Conservation (phyloP, 2,797 vertebrate genomes). For the Parauchenoglanis ngamensis region DNA sequence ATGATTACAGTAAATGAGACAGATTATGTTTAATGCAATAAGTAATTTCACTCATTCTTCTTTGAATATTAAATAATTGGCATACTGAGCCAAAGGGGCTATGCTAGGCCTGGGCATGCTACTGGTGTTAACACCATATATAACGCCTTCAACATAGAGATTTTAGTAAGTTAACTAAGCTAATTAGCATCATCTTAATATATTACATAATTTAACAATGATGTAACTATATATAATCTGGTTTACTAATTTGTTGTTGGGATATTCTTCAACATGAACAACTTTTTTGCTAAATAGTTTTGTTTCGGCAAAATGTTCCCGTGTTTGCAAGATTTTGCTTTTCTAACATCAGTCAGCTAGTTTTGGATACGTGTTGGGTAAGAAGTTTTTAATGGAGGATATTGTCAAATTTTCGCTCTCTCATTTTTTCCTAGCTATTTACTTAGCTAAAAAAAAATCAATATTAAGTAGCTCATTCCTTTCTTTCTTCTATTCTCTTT, state of each 20-base stretch:
- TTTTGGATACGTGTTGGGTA: neutral
- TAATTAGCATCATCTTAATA: neutral
- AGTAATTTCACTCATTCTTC: neutral
- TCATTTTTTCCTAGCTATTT: neutral
- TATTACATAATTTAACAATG: neutral
- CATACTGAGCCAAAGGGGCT: neutral
- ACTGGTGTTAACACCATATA: neutral
- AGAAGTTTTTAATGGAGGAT: neutral
- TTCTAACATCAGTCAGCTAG: neutral
- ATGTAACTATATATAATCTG: neutral
- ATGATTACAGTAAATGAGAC: constrained; percentile 10
- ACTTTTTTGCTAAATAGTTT: neutral
- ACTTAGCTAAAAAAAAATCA: neutral
- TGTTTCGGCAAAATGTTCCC: neutral
- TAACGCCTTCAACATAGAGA: neutral
- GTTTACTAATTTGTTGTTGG: neutral
- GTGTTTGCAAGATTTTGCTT: neutral
- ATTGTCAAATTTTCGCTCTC: neutral
- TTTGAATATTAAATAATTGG: neutral
- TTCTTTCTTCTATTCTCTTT: no score
- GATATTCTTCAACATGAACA: neutral
- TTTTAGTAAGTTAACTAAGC: neutral
- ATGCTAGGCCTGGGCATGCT: neutral
- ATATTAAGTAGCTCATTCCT: neutral
- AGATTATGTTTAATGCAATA: neutral